phyloP scores from a whole-genome alignment of 2,888 invertebrate species.

The Rotaria socialis region DNA sequence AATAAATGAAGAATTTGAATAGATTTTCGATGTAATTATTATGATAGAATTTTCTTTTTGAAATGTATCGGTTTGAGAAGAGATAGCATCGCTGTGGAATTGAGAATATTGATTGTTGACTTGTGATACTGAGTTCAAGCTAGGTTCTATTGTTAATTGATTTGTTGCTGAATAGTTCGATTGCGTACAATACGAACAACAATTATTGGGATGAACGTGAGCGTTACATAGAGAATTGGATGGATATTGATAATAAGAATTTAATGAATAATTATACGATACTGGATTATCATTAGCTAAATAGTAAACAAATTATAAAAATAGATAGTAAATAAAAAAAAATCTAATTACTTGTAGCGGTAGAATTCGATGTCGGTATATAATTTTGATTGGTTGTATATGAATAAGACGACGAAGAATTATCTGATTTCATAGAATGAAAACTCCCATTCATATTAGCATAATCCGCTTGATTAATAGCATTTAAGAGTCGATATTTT shows the following conservation, averaged over 20 bases:
- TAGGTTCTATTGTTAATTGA: neutral
- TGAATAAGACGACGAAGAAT: neutral
- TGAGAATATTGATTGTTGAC: neutral
- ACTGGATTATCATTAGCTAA: neutral
- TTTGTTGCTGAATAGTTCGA: neutral
- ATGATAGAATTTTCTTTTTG: neutral
- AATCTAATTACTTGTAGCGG: neutral
- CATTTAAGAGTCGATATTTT: slow-evolving; percentile 5
- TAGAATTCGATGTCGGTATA: neutral
- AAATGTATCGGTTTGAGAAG: neutral
- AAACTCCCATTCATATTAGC: neutral
- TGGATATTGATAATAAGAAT: neutral
- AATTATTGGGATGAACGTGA: neutral
- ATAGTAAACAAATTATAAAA: neutral
- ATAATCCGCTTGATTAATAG: neutral
- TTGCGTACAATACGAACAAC: neutral
- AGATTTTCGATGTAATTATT: neutral
- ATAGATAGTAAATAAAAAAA: neutral
- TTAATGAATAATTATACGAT: neutral
- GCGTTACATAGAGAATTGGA: neutral
- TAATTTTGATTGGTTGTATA: neutral
- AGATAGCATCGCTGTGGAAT: neutral
- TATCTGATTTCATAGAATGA: neutral
- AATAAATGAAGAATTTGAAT: neutral
- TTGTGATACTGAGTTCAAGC: neutral